A percentile compares a stretch with the other conserved stretches of the same genome.
Conservation (phyloP, 2,797 vertebrate genomes). For the Amblyraja radiata region DNA sequence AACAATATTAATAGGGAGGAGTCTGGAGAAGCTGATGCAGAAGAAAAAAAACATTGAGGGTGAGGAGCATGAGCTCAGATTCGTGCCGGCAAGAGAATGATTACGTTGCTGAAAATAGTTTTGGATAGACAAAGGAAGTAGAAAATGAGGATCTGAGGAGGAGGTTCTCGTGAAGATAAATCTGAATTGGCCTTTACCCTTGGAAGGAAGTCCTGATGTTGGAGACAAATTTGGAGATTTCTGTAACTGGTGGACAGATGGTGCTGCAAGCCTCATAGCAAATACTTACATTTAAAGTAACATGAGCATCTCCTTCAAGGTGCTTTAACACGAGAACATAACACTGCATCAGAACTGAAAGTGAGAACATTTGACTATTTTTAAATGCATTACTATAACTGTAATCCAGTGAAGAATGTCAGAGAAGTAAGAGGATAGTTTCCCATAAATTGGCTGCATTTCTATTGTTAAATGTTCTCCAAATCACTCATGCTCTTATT, state of each 20-base stretch:
- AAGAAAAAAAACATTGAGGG: neutral
- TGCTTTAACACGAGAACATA: conserved; percentile 11
- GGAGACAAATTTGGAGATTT: neutral
- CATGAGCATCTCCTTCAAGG: conserved; percentile 8
- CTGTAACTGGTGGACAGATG: conserved; percentile 15
- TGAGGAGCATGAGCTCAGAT: neutral
- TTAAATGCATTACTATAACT: conserved; percentile 13
- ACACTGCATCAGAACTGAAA: conserved; percentile 27
- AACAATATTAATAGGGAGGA: neutral
- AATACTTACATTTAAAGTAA: conserved; percentile 28
- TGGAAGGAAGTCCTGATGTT: neutral
- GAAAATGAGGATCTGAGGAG: neutral
- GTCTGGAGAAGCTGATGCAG: neutral
- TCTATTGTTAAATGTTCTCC: neutral
- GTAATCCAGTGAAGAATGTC: neutral
- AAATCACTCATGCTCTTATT: no score
- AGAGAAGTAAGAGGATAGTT: neutral
- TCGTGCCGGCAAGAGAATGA: neutral
- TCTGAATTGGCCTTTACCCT: neutral
- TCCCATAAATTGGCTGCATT: neutral
- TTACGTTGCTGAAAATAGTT: neutral
- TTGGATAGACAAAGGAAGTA: neutral
- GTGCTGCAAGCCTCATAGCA: neutral
- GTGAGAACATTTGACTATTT: conserved; percentile 30
- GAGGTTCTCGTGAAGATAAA: neutral